Evolutionary conservation across 2,888 invertebrate species (phyloP).

Genomic region (Cartodere bifasciata): DNA sequence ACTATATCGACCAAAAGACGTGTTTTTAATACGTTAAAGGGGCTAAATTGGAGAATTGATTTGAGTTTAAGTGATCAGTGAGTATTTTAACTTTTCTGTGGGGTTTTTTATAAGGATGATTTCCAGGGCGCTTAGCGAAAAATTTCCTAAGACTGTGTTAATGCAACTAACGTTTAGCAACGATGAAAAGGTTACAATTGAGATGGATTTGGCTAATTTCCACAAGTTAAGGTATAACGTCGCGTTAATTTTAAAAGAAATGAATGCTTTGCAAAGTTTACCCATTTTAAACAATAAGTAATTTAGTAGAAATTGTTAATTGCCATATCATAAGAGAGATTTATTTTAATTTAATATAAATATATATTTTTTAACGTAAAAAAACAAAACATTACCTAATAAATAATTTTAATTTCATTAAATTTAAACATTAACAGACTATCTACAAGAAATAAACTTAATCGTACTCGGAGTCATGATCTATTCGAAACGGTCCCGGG

Average conservation of each 20-base stretch:
- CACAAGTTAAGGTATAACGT: constrained; percentile 29
- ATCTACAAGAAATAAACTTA: constrained; percentile 9
- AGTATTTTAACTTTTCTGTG: constrained; percentile 3
- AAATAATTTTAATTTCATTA: no score
- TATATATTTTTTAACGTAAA: no score
- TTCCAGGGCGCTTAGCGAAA: constrained; percentile 24
- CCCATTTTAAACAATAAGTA: no score
- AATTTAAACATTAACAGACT: background rate
- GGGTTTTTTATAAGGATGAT: constrained; percentile 7
- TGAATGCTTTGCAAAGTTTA: constrained; percentile 17
- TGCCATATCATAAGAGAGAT: no score
- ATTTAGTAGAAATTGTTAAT: no score
- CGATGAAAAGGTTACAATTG: constrained; percentile 23
- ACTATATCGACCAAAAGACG: constrained; percentile 13
- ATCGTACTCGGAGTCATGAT: constrained; percentile 38
- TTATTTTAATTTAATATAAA: no score
- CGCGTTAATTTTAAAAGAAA: constrained; percentile 27
- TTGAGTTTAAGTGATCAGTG: constrained; percentile 28
- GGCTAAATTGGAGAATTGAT: constrained; percentile 28
- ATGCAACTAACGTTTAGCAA: constrained; percentile 23
- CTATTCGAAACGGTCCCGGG: constrained; percentile 50
- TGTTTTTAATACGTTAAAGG: constrained; percentile 13
- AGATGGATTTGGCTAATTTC: constrained; percentile 25
- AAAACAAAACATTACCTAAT: no score
- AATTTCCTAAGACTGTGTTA: constrained; percentile 24